Conservation (phyloP, 2,797 vertebrate species). For the Peromyscus aztecus region DNA sequence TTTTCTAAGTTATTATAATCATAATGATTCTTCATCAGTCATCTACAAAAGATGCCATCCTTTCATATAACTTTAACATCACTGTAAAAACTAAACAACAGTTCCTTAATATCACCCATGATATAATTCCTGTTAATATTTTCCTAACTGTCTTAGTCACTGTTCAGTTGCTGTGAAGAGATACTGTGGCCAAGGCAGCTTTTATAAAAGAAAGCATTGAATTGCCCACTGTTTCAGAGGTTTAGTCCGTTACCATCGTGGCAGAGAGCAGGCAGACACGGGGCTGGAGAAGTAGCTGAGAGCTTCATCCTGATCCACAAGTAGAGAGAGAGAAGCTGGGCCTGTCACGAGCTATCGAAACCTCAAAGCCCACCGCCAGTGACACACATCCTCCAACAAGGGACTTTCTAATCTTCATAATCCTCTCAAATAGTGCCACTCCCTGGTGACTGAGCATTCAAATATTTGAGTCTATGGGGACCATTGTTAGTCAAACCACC, state of each 20-base stretch:
- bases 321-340: not conserved
- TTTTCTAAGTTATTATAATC: not conserved
- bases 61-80: not conserved
- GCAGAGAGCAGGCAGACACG: not conserved
- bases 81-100: constrained; percentile 2
- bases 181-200: not conserved
- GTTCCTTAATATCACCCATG: not conserved
- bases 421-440: not conserved
- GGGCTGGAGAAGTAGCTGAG: not conserved
- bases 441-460: not conserved
- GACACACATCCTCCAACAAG: not conserved
- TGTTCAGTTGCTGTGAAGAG: not conserved
- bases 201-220: not conserved
- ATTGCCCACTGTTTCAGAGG: not conserved
- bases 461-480: not conserved
- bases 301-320: not conserved
- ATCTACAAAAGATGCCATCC: not conserved
- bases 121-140: not conserved
- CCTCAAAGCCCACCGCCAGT: too few species aligned
- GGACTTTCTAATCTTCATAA: not conserved
- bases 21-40: not conserved
- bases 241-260: not conserved
- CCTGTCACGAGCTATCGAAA: not conserved
- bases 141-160: not conserved
- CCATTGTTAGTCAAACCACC: not conserved